Evolutionary conservation across 2,888 invertebrate species (phyloP), one percentile per base, ranked within the genome.

Genomic region (Scrobipalpa atriplicella): DNA sequence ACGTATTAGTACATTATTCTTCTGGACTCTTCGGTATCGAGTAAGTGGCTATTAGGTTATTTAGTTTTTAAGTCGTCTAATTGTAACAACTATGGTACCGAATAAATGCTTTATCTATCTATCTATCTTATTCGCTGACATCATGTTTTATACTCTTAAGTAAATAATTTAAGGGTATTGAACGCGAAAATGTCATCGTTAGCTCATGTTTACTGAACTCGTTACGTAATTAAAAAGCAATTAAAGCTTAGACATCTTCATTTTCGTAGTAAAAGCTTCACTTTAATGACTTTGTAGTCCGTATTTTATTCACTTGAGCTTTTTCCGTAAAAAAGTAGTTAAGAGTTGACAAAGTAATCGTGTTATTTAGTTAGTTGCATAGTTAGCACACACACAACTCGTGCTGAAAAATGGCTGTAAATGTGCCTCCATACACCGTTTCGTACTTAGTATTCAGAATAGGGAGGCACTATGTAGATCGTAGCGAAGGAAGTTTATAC

Each of bases 181-280:
- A 21, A 56, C 36, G 16, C 16, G 29, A 21, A 16, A 58, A 38
- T 58, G 29, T 38, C 58, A 38, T 58, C 58, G 58, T 58, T 38
- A 58, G 58, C 38, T 36, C 58, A 54, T 18, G 38, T 58, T 58
- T 58, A 38, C 58, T n/a, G 36, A 58, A 38, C 29, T 58, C 58
- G 56, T 36, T 58, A 58, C 13, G 58, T 16, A 58, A 38, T 58
- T 58, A 58, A 58, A 58, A 58, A 38, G 38, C 58, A 38, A 58
- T 58, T 52, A 52, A 52, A 52, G 19, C 19, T 19, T 8, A 52
- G 52, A 52, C 52, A 19, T 52, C 19, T 52, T 47, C 47, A 47
- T 47, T n/a, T 47, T 47, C 16, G 11, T 39, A 1, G 39, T 39
- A 39, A 39, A n/a, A 47, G 47, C 47, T 47, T 16, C 2, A 47